Evolutionary conservation across 1,140 invertebrate genomes (phyloP).

Genomic region (Amyelois transitella): DNA sequence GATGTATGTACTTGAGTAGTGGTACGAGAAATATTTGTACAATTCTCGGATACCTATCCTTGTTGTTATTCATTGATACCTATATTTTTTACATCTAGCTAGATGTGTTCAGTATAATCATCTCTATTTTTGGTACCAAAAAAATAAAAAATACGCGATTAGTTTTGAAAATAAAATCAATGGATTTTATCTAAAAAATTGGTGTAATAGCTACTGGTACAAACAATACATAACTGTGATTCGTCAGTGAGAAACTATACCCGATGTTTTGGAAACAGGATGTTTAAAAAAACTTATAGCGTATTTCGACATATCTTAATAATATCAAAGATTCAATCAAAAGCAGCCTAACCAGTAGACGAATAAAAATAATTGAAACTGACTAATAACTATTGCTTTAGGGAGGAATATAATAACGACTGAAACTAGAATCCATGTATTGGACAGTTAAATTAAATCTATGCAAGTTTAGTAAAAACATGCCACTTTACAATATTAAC

Average conservation of each 20-base stretch:
- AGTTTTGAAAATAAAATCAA: constrained; percentile 23
- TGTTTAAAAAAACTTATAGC: not conserved
- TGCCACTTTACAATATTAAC: not conserved
- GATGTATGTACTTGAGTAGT: constrained; percentile 68
- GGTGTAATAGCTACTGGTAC: not conserved
- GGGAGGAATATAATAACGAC: constrained; percentile 13
- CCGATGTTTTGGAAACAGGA: not conserved
- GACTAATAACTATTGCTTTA: not conserved
- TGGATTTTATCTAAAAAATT: not conserved
- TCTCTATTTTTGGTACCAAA: constrained; percentile 72
- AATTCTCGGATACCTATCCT: constrained; percentile 70
- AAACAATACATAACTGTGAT: constrained; percentile 23
- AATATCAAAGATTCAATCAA: not conserved
- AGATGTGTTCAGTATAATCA: constrained; percentile 69
- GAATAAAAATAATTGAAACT: not conserved
- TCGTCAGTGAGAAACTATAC: constrained; percentile 9
- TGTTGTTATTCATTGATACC: constrained; percentile 73
- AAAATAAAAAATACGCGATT: constrained; percentile 41
- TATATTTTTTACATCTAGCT: constrained; percentile 73
- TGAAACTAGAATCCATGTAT: constrained; percentile 16
- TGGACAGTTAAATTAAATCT: not conserved
- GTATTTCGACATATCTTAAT: not conserved
- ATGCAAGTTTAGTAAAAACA: not conserved
- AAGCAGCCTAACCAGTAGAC: not conserved
- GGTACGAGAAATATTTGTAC: constrained; percentile 69